Evolutionary conservation across 2,888 invertebrate genomes (phyloP), one percentile per base, ranked within the genome.

Genomic region (Lypha dubia): DNA sequence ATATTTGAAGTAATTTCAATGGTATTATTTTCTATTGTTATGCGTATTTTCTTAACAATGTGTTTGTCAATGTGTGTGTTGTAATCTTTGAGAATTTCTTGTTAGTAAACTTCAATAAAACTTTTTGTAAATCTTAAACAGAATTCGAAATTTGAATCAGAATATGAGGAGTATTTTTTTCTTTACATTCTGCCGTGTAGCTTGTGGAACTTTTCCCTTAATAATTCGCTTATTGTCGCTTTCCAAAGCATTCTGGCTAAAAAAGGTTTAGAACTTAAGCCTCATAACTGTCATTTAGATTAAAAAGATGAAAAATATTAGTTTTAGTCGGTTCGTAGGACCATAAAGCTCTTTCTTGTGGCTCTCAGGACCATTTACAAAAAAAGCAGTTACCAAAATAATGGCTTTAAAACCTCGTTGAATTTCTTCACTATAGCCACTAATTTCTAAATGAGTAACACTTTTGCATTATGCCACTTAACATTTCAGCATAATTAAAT

Each of bases 401-500:
- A 28, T 28, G 2, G 5, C 28, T 28, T 28, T 28, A 28, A 28
- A 28, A 28, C 5, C 28, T 28, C 5, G 28, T 28, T 28, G n/a
- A n/a, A n/a, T n/a, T n/a, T n/a, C n/a, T n/a, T n/a, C n/a, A n/a
- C n/a, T n/a, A n/a, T n/a, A n/a, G n/a, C n/a, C n/a, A n/a, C n/a
- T n/a, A 38, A 46, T 60, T 13, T 8, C 35, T 35, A 17, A 35
- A 60, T 35, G 8, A 20, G 35, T 9, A 38, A 5, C 8, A 5
- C 20, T 11, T 20, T 60, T 38, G 60, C 60, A 28, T 32, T 32
- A 28, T 38, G 17, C 38, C 46, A n/a, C 8, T 4, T n/a, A 8
- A 49, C 8, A 9, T 20, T 1, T 24, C 53, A 38, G 8, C 11
- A 70, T 41, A 70, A 70, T 56, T 53, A 24, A 70, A 60, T n/a